phyloP scores from a whole-genome alignment of 2,797 vertebrate genomes.

The Monodelphis domestica region DNA sequence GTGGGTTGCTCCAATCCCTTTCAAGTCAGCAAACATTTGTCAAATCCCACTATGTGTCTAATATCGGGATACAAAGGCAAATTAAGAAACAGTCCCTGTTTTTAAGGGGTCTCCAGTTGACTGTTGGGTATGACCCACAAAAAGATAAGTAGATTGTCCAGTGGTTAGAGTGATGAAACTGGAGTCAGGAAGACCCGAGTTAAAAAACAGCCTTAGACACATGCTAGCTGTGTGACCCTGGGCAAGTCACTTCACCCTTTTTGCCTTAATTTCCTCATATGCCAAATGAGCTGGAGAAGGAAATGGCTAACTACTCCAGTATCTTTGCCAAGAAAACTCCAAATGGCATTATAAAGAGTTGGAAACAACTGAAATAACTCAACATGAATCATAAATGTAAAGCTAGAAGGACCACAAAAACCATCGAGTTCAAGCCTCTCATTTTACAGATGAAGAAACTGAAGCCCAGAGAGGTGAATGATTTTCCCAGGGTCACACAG shows the following conservation, averaged over 20 bases:
- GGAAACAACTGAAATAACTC: background rate
- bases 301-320: background rate
- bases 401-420: background rate
- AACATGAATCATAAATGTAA: no score
- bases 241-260: background rate
- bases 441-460: no score
- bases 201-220: background rate
- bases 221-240: background rate
- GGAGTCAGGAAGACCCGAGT: background rate
- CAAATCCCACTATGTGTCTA: background rate
- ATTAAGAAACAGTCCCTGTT: background rate
- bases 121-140: background rate
- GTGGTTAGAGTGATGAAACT: background rate
- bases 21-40: background rate
- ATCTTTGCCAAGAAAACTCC: background rate
- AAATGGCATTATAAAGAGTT: background rate
- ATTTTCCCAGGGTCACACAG: background rate
- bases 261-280: background rate
- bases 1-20: background rate
- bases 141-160: background rate
- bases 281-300: background rate
- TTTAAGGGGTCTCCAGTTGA: background rate
- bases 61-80: background rate
- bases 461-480: background rate
- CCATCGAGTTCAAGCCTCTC: background rate